Evolutionary conservation across 2,113 vertebrate genomes (phyloP).

Genomic region (Podocnemis expansa): DNA sequence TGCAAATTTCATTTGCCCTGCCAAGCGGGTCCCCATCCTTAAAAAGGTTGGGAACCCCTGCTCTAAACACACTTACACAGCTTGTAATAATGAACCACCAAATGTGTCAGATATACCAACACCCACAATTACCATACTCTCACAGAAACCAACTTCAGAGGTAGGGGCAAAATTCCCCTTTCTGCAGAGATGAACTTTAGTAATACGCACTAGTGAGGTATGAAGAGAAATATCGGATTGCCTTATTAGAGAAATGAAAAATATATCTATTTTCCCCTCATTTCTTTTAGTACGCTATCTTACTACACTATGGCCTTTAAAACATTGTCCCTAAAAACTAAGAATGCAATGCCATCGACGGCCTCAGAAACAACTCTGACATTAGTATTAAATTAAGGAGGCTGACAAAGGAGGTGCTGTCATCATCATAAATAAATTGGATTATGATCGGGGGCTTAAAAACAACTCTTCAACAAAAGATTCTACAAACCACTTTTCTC

Average conservation of each 20-base stretch:
- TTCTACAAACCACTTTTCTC: too few species aligned
- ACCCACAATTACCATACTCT: neutral
- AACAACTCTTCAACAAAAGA: too few species aligned
- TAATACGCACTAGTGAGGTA: neutral
- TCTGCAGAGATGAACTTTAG: neutral
- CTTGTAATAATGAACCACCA: neutral
- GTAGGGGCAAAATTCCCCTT: neutral
- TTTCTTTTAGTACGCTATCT: neutral
- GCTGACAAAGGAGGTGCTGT: too few species aligned
- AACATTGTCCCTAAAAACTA: neutral
- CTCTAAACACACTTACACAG: neutral
- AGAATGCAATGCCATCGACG: too few species aligned
- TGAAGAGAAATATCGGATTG: neutral
- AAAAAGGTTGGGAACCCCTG: too few species aligned
- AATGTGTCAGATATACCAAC: neutral
- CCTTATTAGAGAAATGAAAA: accelerated
- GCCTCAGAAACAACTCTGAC: too few species aligned
- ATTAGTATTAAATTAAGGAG: too few species aligned
- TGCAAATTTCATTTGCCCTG: too few species aligned
- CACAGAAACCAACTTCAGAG: neutral
- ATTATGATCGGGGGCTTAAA: too few species aligned
- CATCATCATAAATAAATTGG: too few species aligned
- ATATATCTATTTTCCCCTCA: neutral
- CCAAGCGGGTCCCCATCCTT: too few species aligned
- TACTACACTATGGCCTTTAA: neutral